Conservation (phyloP, 2,113 vertebrate genomes). For the Corythornis vintsioides region DNA sequence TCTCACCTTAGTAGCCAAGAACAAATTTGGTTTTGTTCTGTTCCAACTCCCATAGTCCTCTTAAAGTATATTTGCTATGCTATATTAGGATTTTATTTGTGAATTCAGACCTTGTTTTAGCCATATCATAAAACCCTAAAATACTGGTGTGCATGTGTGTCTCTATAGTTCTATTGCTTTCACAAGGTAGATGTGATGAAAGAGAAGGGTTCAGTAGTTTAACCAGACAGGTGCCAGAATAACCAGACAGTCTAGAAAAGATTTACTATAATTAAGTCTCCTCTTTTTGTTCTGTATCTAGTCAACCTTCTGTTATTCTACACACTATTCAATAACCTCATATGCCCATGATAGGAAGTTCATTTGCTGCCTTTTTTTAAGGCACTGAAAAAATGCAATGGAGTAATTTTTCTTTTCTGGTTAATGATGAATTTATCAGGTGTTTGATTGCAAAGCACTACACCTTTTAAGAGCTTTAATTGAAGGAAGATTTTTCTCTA, state of each 20-base stretch:
- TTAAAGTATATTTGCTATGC: neutral
- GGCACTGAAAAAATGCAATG: neutral
- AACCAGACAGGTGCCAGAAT: neutral
- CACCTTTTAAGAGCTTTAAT: conserved; percentile 46
- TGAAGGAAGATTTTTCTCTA: conserved; percentile 48
- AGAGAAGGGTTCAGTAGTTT: neutral
- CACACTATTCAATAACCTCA: neutral
- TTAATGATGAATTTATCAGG: neutral
- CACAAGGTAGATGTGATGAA: neutral
- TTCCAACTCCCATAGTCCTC: neutral
- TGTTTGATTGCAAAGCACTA: neutral
- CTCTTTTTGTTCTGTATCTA: neutral
- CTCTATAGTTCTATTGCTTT: neutral
- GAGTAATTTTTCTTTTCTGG: conserved; percentile 3
- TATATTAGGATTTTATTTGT: neutral
- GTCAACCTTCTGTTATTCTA: neutral
- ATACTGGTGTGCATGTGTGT: neutral
- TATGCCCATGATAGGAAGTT: neutral
- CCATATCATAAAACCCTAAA: neutral
- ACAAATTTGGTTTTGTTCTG: neutral
- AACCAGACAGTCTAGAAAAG: neutral
- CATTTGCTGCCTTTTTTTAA: neutral
- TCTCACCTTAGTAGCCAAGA: neutral
- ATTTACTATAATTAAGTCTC: neutral
- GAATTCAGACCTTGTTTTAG: neutral